Evolutionary conservation across 2,113 vertebrate genomes (phyloP), one percentile per base, ranked within the genome.

Genomic region (Cromileptes altivelis): DNA sequence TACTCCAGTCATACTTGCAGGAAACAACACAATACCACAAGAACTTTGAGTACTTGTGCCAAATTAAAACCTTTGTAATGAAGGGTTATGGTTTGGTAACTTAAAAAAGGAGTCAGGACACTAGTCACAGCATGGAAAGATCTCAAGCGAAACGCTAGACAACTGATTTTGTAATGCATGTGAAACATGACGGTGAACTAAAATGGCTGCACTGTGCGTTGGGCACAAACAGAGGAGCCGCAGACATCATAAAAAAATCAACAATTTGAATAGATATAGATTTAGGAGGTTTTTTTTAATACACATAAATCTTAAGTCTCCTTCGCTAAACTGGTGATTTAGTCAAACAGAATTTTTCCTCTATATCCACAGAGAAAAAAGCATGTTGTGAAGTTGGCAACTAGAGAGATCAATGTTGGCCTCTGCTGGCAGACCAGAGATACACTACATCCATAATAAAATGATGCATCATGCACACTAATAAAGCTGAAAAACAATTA

Each of bases 21-120:
- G 27, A 33, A 82, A 56, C 50, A 37, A 63, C 73, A 49, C 12
- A 62, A 62, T 56, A 68, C 62, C 70, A 64, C 70, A 69, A 47
- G 8, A 69, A 45, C 2, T 0, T n/a, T 9, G 47, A 75, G 30
- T 64, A 56, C 47, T 65, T 42, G 2, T 56, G 47, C 15, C 42
- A 72, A 45, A 45, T 63, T 57, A 17, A 57, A 82, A 50, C 68
- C 27, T 80, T 73, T 72, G 18, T 76, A 74, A 74, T 79, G 21
- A 71, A 60, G 6, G 55, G 67, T 49, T 69, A 9, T 19, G 23
- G 30, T 50, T 67, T 71, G 3, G 63, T 58, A 57, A 57, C 30
- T 33, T 49, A 4, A 68, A 85, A 68, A 76, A 60, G 9, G 12
- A 70, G 50, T 60, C 57, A 14, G 53, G 57, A 74, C 75, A 27